Evolutionary conservation across 2,888 invertebrate species (phyloP).

Genomic region (Protonemura montana): DNA sequence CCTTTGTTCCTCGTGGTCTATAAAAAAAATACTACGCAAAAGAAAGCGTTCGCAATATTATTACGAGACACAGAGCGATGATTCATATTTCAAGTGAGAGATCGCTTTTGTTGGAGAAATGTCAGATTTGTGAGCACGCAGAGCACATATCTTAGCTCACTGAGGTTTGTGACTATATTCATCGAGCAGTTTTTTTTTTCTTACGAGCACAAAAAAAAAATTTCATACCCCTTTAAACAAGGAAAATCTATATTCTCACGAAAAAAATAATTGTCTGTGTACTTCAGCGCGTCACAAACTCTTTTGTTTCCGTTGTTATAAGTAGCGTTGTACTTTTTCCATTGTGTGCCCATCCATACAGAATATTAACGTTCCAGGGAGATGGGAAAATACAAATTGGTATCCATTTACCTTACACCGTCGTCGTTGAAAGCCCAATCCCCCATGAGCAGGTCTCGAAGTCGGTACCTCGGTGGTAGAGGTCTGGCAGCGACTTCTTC

Average conservation of each 20-base stretch:
- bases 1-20: not conserved
- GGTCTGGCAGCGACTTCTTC: conserved; percentile 57
- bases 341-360: not conserved
- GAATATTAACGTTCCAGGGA: not conserved
- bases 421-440: conserved; percentile 80
- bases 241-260: no score
- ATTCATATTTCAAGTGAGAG: not conserved
- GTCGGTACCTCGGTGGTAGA: conserved; percentile 74
- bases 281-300: not conserved
- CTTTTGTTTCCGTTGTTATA: not conserved
- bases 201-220: no score
- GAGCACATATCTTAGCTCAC: not conserved
- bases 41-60: not conserved
- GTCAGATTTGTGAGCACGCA: not conserved
- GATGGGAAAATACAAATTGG: not conserved
- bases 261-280: not conserved
- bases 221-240: no score
- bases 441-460: conserved; percentile 78
- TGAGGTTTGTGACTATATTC: not conserved
- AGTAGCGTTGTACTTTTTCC: not conserved
- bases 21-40: not conserved
- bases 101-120: not conserved
- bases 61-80: not conserved
- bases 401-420: conserved; percentile 71
- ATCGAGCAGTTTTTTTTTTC: no score